phyloP scores from a whole-genome alignment of 2,888 invertebrate genomes.

The Cheilosia pagana region DNA sequence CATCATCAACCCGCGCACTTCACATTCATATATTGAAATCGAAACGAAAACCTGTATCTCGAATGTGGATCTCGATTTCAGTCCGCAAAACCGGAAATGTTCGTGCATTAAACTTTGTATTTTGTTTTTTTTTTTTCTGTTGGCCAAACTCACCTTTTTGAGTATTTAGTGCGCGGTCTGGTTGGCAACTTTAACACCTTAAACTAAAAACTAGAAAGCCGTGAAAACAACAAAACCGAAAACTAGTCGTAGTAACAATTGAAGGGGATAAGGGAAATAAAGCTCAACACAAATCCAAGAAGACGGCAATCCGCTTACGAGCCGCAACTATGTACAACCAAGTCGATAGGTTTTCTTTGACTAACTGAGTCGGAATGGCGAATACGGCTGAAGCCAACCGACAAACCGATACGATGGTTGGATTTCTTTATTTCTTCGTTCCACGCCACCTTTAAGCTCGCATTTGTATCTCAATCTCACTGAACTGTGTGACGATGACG shows the following conservation, averaged over 20 bases:
- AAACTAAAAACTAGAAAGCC: conserved; percentile 23
- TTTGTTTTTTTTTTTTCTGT: conserved; percentile 1
- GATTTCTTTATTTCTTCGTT: conserved; percentile 68
- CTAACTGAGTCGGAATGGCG: conserved; percentile 53
- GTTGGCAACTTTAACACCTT: conserved; percentile 33
- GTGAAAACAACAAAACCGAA: conserved; percentile 18
- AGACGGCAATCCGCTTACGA: conserved; percentile 33
- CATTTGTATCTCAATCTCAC: conserved; percentile 22
- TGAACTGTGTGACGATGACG: conserved; percentile 10
- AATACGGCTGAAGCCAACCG: conserved; percentile 54
- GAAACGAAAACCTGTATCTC: conserved; percentile 56
- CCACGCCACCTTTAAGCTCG: conserved; percentile 56
- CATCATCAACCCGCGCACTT: conserved; percentile 39
- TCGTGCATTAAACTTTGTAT: not conserved
- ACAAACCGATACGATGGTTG: conserved; percentile 41
- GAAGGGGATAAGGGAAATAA: conserved; percentile 8
- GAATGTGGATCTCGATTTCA: conserved; percentile 10
- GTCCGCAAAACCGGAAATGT: conserved; percentile 67
- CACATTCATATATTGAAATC: conserved; percentile 43
- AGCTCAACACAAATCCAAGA: conserved; percentile 45
- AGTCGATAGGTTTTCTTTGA: conserved; percentile 70
- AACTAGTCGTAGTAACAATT: conserved; percentile 13
- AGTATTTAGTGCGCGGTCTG: conserved; percentile 5
- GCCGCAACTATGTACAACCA: conserved; percentile 51
- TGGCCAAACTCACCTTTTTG: conserved; percentile 63